Evolutionary conservation across 1,140 invertebrate genomes (phyloP), one percentile per base, ranked within the genome.

Genomic region (Bicyclus anynana): DNA sequence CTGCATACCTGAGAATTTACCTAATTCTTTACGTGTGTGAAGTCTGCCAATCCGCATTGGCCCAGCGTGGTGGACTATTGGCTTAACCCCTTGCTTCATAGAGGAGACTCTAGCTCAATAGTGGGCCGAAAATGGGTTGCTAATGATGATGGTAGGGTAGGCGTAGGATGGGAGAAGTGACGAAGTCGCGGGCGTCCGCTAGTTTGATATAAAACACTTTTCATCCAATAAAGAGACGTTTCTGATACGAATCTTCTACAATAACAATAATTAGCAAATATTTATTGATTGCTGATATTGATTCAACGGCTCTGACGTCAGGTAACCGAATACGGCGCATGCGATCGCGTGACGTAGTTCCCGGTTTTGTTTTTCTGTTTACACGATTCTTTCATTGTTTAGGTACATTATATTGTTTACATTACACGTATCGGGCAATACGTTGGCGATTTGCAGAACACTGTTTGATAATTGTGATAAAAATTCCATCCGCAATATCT

Each of bases 371-470:
- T 2, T 35, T 35, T 40, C 37, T 40, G 37, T 40, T 40, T 40
- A 40, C 37, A 40, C 9, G 17, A 40, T 40, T 40, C 37, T 40
- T 40, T 40, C 17, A 40, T 40, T 40, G 37, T 40, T 40, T 33
- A 33, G 7, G 13, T 10, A 40, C 13, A 2, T 13, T n/a, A n/a
- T 14, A n/a, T 7, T 23, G 23, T 7, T 23, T 23, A 23, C 23
- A 23, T n/a, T n/a, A n/a, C n/a, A n/a, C n/a, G n/a, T n/a, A 7
- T 23, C 23, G 2, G 23, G 5, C 13, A 5, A 9, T 14, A 40
- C 37, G 37, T 40, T 16, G 37, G 37, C 37, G 37, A 40, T 40
- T 40, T 17, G 37, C 37, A 40, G 37, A 17, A 14, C 13, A 16
- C 37, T 40, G 37, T 40, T 40, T 0, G 1, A 16, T 40, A 1